phyloP scores from a whole-genome alignment of 2,113 vertebrate genomes.

The Pedionomus torquatus region DNA sequence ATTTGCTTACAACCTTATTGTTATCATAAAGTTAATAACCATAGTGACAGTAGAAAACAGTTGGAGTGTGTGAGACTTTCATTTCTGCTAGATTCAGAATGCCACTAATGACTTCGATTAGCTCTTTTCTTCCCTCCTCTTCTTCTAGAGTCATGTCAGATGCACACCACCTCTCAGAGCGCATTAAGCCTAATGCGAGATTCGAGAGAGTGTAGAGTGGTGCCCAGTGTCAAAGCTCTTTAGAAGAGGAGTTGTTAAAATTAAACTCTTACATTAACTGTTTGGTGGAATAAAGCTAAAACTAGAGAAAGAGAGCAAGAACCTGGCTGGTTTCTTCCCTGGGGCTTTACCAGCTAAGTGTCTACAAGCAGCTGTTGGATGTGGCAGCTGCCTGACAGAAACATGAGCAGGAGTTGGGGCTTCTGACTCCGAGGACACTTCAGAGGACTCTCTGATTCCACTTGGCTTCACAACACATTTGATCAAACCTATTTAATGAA shows the following conservation, averaged over 20 bases:
- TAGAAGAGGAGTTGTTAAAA: background rate
- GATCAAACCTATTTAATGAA: background rate
- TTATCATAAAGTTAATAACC: slow-evolving; percentile 28
- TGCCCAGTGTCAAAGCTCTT: background rate
- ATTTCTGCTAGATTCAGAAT: background rate
- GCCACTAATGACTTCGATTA: background rate
- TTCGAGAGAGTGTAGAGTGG: fast-evolving
- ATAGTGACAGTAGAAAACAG: background rate
- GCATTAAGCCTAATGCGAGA: background rate
- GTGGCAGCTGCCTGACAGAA: fast-evolving
- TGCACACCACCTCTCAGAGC: background rate
- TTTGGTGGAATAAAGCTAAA: background rate
- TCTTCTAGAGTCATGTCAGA: background rate
- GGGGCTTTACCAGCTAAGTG: background rate
- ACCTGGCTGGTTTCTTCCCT: fast-evolving
- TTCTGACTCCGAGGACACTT: background rate
- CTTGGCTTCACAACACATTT: background rate
- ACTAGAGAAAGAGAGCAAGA: background rate
- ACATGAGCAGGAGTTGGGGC: background rate
- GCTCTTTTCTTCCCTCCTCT: background rate
- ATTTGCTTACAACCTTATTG: slow-evolving; percentile 20
- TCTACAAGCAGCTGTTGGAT: fast-evolving
- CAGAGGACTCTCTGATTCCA: background rate
- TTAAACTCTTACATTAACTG: background rate
- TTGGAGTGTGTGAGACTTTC: background rate